phyloP scores from a whole-genome alignment of 1,140 invertebrate genomes.

The Cyrtorhinus lividipennis region DNA sequence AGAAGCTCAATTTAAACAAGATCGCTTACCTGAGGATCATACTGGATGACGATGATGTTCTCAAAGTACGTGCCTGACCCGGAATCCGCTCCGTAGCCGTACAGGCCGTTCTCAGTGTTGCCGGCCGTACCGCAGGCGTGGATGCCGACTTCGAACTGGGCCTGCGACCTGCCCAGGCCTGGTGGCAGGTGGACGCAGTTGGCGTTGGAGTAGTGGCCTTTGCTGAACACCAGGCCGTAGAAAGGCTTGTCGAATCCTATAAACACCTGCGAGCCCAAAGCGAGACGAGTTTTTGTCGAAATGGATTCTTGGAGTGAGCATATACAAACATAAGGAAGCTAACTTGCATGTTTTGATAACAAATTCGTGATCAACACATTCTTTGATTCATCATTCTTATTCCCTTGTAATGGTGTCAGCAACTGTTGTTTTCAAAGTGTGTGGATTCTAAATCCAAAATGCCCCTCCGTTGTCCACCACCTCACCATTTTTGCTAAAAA shows the following conservation, averaged over 20 bases:
- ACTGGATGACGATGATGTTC: constrained; percentile 89
- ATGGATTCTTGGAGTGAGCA: no score
- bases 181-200: constrained; percentile 84
- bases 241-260: constrained; percentile 90
- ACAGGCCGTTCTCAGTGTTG: constrained; percentile 67
- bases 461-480: no score
- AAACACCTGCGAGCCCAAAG: constrained; percentile 39
- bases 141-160: constrained; percentile 81
- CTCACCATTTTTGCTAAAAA: no score
- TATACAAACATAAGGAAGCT: no score
- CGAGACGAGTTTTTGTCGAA: no score
- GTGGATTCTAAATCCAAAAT: no score
- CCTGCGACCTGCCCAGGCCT: constrained; percentile 72
- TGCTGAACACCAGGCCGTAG: constrained; percentile 91
- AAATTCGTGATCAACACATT: no score
- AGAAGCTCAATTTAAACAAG: no score
- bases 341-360: no score
- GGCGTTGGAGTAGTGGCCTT: constrained; percentile 63
- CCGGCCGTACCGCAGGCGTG: constrained; percentile 84
- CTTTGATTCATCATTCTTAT: no score
- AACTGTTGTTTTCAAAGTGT: no score
- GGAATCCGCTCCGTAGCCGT: constrained; percentile 45
- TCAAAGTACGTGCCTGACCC: constrained; percentile 84
- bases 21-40: constrained; percentile 61
- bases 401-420: no score